Evolutionary conservation across 2,113 vertebrate genomes (phyloP), one percentile per base, ranked within the genome.

Genomic region (Cynocephalus volans): DNA sequence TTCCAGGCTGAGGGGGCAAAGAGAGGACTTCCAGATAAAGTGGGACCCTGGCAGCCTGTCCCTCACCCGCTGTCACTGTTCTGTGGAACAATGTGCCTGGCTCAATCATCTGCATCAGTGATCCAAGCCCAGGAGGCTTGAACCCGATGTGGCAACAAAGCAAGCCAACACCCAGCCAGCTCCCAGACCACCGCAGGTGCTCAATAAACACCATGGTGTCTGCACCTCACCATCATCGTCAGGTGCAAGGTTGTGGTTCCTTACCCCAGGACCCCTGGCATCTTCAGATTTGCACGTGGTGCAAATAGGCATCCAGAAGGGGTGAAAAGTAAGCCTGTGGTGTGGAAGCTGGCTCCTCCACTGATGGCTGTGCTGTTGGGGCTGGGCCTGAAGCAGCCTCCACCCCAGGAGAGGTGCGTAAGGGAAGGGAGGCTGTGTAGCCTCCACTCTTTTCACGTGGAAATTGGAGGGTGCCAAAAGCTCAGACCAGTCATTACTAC

Each of bases 191-290:
- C 48, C 6, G 2, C 36, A 31, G 70, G 11, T 0, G 12, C 28
- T 10, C 3, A 17, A 11, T 11, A 41, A 41, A 24, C 7, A 0
- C 14, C 24, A 0, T 0, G 6, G 48, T 6, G 28, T 21, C 13
- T 8, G 10, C 1, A 6, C 36, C n/a, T 36, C 33, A 23, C 13
- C 54, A 31, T 2, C n/a, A 10, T 0, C 23, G 0, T 9, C 85
- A n/a, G 0, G 21, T 23, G 19, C 69, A 12, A 45, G 73, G 26
- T 45, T n/a, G 31, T 24, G 48, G 52, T 18, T 41, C 60, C 31
- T 31, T 24, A 28, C n/a, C 54, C 23, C 2, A 3, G 48, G n/a
- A 33, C 2, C 14, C 48, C 5, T 1, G 56, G 45, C 50, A 60
- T 62, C 64, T 26, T 31, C 3, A 0, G 24, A 60, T 18, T 14